Percentiles rank a stretch among this genome's conserved stretches.
Conservation (phyloP, 2,797 vertebrate species). For the Sitta carolinensis region DNA sequence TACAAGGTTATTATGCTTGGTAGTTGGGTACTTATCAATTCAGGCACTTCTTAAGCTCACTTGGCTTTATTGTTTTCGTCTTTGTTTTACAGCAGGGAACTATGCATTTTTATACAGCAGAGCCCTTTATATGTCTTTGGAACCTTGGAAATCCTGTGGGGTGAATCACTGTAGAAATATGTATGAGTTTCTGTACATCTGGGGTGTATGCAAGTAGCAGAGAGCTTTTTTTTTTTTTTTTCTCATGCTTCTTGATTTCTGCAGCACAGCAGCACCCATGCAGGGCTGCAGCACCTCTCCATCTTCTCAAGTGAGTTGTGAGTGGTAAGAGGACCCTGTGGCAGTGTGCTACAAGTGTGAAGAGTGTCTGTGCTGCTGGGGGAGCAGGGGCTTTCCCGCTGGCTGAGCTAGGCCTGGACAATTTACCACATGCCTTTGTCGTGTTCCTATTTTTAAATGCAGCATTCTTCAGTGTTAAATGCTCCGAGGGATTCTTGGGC, state of each 20-base stretch:
- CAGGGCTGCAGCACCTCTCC: rapidly evolving
- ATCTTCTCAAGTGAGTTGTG: background rate
- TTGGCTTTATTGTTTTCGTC: background rate
- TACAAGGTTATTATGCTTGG: background rate
- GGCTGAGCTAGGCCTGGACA: background rate
- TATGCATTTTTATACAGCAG: background rate
- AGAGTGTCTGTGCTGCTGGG: background rate
- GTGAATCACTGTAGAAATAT: background rate
- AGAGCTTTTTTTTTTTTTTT: background rate
- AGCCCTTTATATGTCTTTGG: background rate
- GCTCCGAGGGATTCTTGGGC: background rate
- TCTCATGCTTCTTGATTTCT: background rate
- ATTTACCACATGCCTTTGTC: background rate
- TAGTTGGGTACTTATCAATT: background rate
- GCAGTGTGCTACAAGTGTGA: background rate
- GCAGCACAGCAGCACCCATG: background rate
- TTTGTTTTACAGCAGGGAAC: background rate
- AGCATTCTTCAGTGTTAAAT: background rate
- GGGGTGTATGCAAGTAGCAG: background rate
- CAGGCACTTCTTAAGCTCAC: background rate
- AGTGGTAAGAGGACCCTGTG: background rate
- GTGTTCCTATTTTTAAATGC: background rate
- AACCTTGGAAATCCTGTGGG: background rate
- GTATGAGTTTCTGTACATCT: background rate
- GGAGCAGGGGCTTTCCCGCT: background rate